Conservation (phyloP, 2,888 invertebrate species). For the Seira musarum region DNA sequence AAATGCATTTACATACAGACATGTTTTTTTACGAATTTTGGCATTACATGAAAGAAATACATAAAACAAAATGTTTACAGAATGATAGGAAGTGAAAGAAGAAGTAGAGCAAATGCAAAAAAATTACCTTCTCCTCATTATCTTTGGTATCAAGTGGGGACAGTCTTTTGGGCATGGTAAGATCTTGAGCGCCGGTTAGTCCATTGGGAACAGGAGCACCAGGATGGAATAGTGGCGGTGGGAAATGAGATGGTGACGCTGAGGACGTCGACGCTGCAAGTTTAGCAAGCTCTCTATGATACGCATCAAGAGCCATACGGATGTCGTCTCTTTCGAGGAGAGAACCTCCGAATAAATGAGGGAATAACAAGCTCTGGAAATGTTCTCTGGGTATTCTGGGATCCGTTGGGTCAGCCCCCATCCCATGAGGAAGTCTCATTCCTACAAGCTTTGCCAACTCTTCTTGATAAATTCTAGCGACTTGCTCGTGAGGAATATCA, state of each 20-base stretch:
- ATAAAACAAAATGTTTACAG: not conserved
- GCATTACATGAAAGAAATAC: not conserved
- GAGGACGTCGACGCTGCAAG: conserved; percentile 75
- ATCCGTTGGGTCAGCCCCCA: conserved; percentile 62
- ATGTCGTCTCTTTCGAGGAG: conserved; percentile 81
- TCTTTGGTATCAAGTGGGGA: conserved; percentile 74
- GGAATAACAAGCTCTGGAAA: conserved; percentile 83
- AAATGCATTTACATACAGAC: conserved; percentile 30
- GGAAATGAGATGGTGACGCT: conserved; percentile 78
- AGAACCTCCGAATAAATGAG: conserved; percentile 86
- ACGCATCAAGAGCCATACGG: conserved; percentile 90
- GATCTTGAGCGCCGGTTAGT: conserved; percentile 81
- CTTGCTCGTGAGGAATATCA: conserved; percentile 97
- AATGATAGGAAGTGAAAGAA: not conserved
- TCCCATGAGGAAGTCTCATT: conserved; percentile 78
- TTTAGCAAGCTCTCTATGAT: conserved; percentile 94
- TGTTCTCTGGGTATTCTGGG: conserved; percentile 77
- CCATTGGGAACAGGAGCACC: conserved; percentile 71
- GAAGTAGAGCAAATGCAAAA: not conserved
- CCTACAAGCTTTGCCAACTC: conserved; percentile 95
- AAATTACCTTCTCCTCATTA: conserved; percentile 70
- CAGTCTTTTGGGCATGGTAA: conserved; percentile 83
- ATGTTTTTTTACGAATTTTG: conserved; percentile 26
- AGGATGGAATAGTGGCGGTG: conserved; percentile 81
- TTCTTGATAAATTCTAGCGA: conserved; percentile 94